phyloP scores from a whole-genome alignment of 2,113 vertebrate species.

The Eulemur rufifrons region DNA sequence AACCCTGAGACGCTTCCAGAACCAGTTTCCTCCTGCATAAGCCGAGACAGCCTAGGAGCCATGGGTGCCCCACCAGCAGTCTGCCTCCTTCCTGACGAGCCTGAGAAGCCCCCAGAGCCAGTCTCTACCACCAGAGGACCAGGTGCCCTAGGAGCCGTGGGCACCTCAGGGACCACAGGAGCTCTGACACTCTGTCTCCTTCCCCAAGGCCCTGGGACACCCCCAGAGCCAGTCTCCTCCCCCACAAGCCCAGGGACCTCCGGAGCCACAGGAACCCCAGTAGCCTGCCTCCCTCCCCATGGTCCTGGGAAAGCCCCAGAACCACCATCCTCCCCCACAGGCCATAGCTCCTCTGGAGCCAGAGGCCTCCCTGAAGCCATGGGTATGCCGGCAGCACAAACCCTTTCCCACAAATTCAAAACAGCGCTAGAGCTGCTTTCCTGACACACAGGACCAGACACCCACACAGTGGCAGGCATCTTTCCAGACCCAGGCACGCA shows the following conservation, averaged over 20 bases:
- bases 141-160: not conserved
- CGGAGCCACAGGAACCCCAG: not conserved
- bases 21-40: not conserved
- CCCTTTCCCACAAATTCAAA: not conserved
- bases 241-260: not conserved
- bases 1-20: not conserved
- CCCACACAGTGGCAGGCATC: not conserved
- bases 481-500: not conserved
- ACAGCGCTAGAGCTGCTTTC: not conserved
- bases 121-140: not conserved
- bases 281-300: not conserved
- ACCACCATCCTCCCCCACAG: not conserved
- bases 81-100: not conserved
- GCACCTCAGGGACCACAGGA: not conserved
- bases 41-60: not conserved
- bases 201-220: not conserved
- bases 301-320: not conserved
- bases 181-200: constrained; percentile 1
- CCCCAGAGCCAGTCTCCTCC: not conserved
- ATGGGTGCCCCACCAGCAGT: not conserved
- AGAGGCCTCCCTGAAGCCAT: not conserved
- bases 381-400: not conserved
- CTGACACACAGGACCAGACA: not conserved
- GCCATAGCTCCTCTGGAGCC: not conserved
- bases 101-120: not conserved